Conservation (phyloP, 2,888 invertebrate genomes). For the Melanostoma mellinum region DNA sequence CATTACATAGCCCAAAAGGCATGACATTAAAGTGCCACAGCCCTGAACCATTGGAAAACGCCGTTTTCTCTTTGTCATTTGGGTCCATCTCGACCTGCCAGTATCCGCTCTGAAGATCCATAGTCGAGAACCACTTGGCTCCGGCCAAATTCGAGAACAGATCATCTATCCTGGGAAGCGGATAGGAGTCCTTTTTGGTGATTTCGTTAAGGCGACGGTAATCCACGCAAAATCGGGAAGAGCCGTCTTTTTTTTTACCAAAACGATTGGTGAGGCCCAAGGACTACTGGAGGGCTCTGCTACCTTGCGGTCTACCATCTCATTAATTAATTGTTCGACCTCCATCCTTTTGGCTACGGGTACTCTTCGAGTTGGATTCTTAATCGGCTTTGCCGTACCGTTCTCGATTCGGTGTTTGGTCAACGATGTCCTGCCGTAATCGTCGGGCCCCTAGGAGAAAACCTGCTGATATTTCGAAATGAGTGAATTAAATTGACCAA, state of each 20-base stretch:
- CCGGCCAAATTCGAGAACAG: conserved; percentile 69
- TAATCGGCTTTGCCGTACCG: neutral
- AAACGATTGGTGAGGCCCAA: conserved; percentile 28
- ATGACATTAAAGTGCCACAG: too few relatives aligned
- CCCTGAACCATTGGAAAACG: too few relatives aligned
- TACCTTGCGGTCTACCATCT: conserved; percentile 29
- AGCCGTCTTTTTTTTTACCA: conserved; percentile 34
- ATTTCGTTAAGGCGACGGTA: conserved; percentile 19
- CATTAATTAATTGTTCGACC: conserved; percentile 15
- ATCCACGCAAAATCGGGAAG: neutral
- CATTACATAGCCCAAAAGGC: too few relatives aligned
- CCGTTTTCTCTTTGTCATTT: too few relatives aligned
- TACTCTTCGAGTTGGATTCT: conserved; percentile 18
- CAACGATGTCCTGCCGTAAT: neutral
- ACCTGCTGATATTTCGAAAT: neutral
- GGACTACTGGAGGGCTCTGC: conserved; percentile 41
- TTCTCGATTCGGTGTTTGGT: conserved; percentile 4
- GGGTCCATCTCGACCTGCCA: too few relatives aligned
- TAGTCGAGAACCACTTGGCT: conserved; percentile 66
- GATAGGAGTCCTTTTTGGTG: conserved; percentile 13
- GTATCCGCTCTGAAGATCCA: conserved; percentile 35
- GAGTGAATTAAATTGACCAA: too few relatives aligned
- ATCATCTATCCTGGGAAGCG: conserved; percentile 44
- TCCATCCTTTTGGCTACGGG: conserved; percentile 36
- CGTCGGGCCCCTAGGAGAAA: neutral